phyloP scores from a whole-genome alignment of 2,797 vertebrate genomes.

The Rhinoraja longicauda region DNA sequence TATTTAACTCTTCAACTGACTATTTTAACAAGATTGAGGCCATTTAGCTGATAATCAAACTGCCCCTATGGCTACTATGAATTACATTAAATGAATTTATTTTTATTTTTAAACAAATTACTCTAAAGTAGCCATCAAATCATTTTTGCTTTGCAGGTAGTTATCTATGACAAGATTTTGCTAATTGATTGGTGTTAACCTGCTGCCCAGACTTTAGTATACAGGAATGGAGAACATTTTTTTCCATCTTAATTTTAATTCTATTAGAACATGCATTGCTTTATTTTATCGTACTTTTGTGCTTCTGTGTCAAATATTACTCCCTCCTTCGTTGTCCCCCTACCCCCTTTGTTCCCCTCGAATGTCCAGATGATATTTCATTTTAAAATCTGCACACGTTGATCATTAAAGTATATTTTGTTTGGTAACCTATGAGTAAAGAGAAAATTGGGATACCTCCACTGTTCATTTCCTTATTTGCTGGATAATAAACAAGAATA shows the following conservation, averaged over 20 bases:
- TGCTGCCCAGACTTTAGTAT: too few species aligned
- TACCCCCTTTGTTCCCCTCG: neutral
- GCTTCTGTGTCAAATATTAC: too few species aligned
- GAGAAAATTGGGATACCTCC: too few species aligned
- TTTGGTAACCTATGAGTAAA: neutral
- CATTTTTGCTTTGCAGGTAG: neutral
- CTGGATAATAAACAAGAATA: neutral
- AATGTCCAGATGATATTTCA: neutral
- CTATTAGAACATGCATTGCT: too few species aligned
- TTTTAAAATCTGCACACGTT: neutral
- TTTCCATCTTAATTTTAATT: too few species aligned
- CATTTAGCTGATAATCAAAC: neutral
- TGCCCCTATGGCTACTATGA: neutral
- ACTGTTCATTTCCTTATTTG: neutral
- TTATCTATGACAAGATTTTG: neutral
- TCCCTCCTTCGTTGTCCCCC: neutral
- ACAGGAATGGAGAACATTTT: too few species aligned
- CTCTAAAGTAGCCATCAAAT: neutral
- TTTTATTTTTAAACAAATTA: too few species aligned
- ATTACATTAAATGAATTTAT: neutral
- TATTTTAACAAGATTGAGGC: neutral
- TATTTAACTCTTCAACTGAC: neutral
- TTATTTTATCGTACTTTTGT: too few species aligned
- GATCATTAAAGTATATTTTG: neutral
- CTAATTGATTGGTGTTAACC: neutral